Conservation (phyloP, 2,888 invertebrate genomes). For the Buathra laborator region DNA sequence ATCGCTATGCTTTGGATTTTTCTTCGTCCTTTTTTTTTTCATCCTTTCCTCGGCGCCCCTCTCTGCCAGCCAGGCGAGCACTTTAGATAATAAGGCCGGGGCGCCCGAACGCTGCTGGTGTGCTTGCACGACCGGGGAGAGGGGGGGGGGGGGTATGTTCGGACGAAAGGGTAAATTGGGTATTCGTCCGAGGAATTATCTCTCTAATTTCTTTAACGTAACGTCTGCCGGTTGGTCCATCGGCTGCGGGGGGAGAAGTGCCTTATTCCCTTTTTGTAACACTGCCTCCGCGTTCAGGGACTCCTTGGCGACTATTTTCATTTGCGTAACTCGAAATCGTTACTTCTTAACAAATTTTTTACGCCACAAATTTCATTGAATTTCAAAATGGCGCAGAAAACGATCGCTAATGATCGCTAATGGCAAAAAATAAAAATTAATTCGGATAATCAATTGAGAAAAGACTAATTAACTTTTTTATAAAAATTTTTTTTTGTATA, state of each 20-base stretch:
- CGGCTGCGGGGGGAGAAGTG: slow-evolving; percentile 34
- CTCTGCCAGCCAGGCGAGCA: slow-evolving; percentile 80
- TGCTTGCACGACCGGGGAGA: slow-evolving; percentile 46
- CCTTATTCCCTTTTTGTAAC: slow-evolving; percentile 36
- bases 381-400: too few species aligned
- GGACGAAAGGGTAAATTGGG: slow-evolving; percentile 84
- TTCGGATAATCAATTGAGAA: too few species aligned
- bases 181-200: slow-evolving; percentile 85
- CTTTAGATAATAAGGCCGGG: slow-evolving; percentile 85
- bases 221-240: slow-evolving; percentile 59
- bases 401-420: too few species aligned
- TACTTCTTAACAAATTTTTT: neutral
- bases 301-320: slow-evolving; percentile 14
- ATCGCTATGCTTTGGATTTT: slow-evolving; percentile 72
- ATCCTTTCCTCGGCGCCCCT: slow-evolving; percentile 66
- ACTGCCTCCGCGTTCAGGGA: slow-evolving; percentile 8
- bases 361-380: too few species aligned
- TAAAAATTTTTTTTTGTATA: too few species aligned
- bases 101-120: slow-evolving; percentile 72
- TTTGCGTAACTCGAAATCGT: slow-evolving; percentile 15
- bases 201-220: slow-evolving; percentile 89
- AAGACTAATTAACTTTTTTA: too few species aligned
- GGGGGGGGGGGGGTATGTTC: slow-evolving; percentile 68
- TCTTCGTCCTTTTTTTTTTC: slow-evolving; percentile 63
- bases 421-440: too few species aligned